phyloP scores from a whole-genome alignment of 2,888 invertebrate genomes.

The Cephus spinipes region DNA sequence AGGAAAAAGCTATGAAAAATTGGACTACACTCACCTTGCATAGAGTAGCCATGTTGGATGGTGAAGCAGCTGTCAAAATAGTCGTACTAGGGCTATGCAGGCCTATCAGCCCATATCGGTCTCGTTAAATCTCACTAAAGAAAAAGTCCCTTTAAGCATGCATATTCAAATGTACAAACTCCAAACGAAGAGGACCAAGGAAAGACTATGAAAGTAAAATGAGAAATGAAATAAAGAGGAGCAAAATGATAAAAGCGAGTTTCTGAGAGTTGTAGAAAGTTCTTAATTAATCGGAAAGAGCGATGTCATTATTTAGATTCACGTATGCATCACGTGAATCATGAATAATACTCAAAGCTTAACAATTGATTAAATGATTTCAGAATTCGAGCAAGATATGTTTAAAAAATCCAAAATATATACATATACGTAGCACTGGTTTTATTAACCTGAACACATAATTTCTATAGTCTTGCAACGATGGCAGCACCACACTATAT shows the following conservation, averaged over 20 bases:
- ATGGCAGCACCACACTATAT: neutral
- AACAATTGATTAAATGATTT: neutral
- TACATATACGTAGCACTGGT: neutral
- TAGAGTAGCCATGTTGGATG: conserved; percentile 39
- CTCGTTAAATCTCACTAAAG: neutral
- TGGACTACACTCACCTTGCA: conserved; percentile 40
- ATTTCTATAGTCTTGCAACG: neutral
- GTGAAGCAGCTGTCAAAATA: conserved; percentile 43
- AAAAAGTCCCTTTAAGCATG: neutral
- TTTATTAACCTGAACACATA: neutral
- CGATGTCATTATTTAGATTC: neutral
- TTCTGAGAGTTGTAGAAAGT: neutral
- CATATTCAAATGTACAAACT: neutral
- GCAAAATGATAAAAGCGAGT: neutral
- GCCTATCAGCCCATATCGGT: neutral
- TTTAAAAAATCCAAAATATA: neutral
- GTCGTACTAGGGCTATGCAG: conserved; percentile 1
- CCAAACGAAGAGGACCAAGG: neutral
- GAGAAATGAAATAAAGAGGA: neutral
- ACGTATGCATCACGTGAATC: neutral
- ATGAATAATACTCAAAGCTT: neutral
- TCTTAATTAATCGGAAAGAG: neutral
- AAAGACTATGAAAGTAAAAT: neutral
- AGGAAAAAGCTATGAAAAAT: conserved; percentile 20
- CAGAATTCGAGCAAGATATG: neutral